These are phyloP conservation scores for Mormyrus lacerda DNA, from an alignment of 2,113 vertebrate genomes.

Conservation along the genomic window DNA sequence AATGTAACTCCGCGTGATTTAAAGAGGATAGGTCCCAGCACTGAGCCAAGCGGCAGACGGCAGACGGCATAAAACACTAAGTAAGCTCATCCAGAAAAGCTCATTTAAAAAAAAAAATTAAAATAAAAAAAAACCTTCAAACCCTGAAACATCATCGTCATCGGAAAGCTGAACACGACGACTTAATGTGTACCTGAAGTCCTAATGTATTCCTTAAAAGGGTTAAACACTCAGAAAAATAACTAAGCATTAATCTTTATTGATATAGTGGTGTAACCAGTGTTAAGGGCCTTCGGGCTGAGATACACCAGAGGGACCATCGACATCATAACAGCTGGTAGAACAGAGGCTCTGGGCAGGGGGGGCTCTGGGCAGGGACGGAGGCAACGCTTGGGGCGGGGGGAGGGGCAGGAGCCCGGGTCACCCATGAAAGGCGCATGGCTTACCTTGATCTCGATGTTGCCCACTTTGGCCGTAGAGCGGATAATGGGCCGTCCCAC, in stretches of 20 bases:
- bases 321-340: not conserved
- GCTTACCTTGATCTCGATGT: constrained; percentile 89
- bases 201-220: not conserved
- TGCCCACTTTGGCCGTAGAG: constrained; percentile 88
- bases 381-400: not conserved
- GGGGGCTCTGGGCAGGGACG: too few relatives aligned
- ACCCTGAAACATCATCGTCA: not conserved
- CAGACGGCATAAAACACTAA: not conserved
- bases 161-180: not conserved
- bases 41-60: not conserved
- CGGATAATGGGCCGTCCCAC: constrained; percentile 86
- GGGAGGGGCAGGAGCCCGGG: not conserved
- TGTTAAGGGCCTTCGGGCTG: not conserved
- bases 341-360: not conserved
- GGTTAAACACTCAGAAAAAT: not conserved
- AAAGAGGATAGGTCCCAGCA: not conserved
- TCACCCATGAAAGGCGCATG: too few relatives aligned
- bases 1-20: not conserved
- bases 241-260: not conserved
- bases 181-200: not conserved
- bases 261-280: not conserved
- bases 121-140: not conserved
- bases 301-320: not conserved
- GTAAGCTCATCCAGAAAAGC: not conserved
- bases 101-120: not conserved